Evolutionary conservation across 2,888 invertebrate species (phyloP), one percentile per base, ranked within the genome.

Genomic region (Glaucopsyche alexis): DNA sequence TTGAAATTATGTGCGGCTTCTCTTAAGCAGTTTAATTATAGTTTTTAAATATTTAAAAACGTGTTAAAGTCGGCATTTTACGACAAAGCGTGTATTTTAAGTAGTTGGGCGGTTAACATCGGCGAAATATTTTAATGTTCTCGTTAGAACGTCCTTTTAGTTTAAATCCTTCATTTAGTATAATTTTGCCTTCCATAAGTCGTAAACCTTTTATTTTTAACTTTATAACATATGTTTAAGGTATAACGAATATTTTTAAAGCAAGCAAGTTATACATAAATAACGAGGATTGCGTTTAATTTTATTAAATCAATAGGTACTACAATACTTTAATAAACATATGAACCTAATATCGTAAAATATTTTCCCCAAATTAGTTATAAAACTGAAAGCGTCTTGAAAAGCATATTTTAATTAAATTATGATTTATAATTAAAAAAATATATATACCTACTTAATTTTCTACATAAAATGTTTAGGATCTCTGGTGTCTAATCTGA

Each of bases 41-140:
- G 60, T 60, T 60, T 60, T 60, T 38, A 29, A 60, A 13, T 60
- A 60, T 60, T 60, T 60, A 29, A 38, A 29, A 38, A 60, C 60
- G 60, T 60, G 60, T 60, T 60, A 60, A 60, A 60, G 60, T 6
- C 60, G 60, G 60, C 60, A 60, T 38, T 55, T 60, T 60, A 60
- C 60, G 60, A 60, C 60, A 60, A 29, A 60, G 60, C 13, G 60
- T 29, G 60, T 13, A 29, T 60, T 60, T 60, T 13, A 60, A 14
- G 29, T 60, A 47, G 13, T 2, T 9, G 60, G 19, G 2, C 13
- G 14, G 60, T 60, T 60, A 29, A 38, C 38, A 60, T 60, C 29
- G 60, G 60, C 29, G 60, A 38, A 60, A 60, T 38, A 60, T 60
- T 60, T 60, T 60, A 60, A 60, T 60, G 29, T 29, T 5, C 60